A percentile compares a stretch with the other conserved stretches of the same genome.
Evolutionary conservation across 2,888 invertebrate genomes (phyloP).

Genomic region (Thecocarcelia acutangulata): DNA sequence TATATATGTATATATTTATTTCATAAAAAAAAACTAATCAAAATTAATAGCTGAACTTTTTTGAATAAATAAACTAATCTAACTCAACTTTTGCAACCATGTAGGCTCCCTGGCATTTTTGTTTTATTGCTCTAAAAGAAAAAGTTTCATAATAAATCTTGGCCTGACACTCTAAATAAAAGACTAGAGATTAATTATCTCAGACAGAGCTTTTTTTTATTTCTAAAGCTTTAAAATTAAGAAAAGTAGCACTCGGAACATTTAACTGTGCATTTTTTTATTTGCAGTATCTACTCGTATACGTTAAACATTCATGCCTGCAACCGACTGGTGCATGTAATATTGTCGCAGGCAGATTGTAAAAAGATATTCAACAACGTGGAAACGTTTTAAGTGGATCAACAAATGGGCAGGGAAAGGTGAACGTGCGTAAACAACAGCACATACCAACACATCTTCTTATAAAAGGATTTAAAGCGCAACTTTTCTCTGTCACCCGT

Average conservation of each 20-base stretch:
- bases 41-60: too few species aligned
- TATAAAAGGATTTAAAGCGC: too few species aligned
- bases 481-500: too few species aligned
- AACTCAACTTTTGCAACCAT: too few species aligned
- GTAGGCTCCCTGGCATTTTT: too few species aligned
- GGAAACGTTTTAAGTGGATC: neutral
- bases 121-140: neutral
- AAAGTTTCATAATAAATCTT: conserved; percentile 63
- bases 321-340: neutral
- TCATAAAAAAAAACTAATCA: too few species aligned
- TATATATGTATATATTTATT: too few species aligned
- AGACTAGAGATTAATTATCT: conserved; percentile 28
- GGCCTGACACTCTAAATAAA: conserved; percentile 57
- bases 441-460: too few species aligned
- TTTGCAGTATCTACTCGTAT: neutral
- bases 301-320: neutral
- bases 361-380: neutral
- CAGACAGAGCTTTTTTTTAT: neutral
- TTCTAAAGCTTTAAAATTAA: neutral
- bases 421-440: too few species aligned
- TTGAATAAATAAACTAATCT: too few species aligned
- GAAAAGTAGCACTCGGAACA: neutral
- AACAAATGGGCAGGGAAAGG: neutral
- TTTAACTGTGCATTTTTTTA: conserved; percentile 44
- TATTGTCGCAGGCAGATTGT: neutral